These are phyloP conservation scores for Lordiphosa andalusiaca DNA, from an alignment of 2,888 invertebrate genomes.

Conservation along the genomic window DNA sequence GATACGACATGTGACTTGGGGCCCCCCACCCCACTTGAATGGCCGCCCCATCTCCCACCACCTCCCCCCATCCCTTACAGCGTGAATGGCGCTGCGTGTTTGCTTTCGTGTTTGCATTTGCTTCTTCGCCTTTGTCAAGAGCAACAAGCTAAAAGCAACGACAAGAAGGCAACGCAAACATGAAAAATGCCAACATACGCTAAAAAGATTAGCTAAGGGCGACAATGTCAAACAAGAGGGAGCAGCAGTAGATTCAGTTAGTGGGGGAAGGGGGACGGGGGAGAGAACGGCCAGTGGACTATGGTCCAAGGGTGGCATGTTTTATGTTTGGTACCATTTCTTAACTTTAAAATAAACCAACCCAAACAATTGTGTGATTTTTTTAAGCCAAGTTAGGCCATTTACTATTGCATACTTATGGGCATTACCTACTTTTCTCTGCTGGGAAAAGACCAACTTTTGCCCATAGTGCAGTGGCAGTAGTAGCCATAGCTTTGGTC, in stretches of 20 bases:
- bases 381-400: too few relatives aligned
- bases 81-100: constrained; percentile 46
- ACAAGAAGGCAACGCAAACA: constrained; percentile 69
- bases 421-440: too few relatives aligned
- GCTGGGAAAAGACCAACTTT: too few relatives aligned
- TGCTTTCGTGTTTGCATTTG: constrained; percentile 67
- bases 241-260: constrained; percentile 16
- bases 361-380: too few relatives aligned
- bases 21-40: neutral
- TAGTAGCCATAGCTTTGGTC: constrained; percentile 14
- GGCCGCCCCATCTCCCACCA: neutral
- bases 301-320: neutral
- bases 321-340: too few relatives aligned
- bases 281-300: constrained; percentile 22
- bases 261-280: constrained; percentile 8
- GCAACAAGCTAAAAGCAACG: constrained; percentile 57
- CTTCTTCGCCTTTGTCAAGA: constrained; percentile 63
- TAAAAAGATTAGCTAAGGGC: constrained; percentile 76
- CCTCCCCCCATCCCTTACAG: neutral
- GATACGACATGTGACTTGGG: constrained; percentile 38
- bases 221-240: constrained; percentile 75
- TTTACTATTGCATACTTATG: too few relatives aligned
- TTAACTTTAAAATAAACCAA: too few relatives aligned
- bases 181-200: constrained; percentile 76
- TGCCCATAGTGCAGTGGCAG: neutral